Evolutionary conservation across 2,797 vertebrate species (phyloP).

Genomic region (Acipenser ruthenus): DNA sequence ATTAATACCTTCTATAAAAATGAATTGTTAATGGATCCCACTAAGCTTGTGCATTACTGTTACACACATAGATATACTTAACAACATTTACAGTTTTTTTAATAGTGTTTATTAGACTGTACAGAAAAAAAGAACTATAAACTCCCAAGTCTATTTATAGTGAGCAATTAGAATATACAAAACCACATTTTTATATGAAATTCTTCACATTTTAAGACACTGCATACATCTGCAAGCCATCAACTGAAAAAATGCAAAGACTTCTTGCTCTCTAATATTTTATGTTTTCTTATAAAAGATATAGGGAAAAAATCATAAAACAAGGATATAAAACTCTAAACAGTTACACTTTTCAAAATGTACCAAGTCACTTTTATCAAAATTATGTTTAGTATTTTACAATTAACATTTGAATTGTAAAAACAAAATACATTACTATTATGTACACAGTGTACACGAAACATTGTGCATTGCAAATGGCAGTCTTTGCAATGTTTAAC

Average conservation of each 20-base stretch:
- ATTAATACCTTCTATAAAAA: no score
- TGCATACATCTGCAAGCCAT: slow-evolving; percentile 8
- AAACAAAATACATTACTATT: slow-evolving; percentile 29
- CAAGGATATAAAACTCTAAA: slow-evolving; percentile 38
- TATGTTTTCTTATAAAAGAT: slow-evolving; percentile 33
- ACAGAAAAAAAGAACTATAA: slow-evolving; percentile 36
- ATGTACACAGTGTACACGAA: slow-evolving; percentile 23
- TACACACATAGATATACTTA: no score
- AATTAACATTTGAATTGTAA: slow-evolving; percentile 24
- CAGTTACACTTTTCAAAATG: slow-evolving; percentile 46
- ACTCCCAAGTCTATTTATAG: slow-evolving; percentile 21
- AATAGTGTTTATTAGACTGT: slow-evolving; percentile 50
- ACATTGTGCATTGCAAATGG: neutral
- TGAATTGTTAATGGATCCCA: no score
- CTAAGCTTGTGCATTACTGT: no score
- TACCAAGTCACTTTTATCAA: slow-evolving; percentile 32
- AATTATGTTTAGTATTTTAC: slow-evolving; percentile 22
- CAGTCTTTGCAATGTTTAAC: slow-evolving; percentile 20
- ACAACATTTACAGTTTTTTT: slow-evolving; percentile 20
- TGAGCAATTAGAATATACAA: slow-evolving; percentile 23
- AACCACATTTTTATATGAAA: slow-evolving; percentile 16
- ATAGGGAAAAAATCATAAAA: slow-evolving; percentile 44
- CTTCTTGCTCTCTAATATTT: slow-evolving; percentile 17
- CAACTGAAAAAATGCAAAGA: slow-evolving; percentile 12
- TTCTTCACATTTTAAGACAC: slow-evolving; percentile 1